Percentiles rank a stretch among this genome's conserved stretches.
Evolutionary conservation across 2,888 invertebrate genomes (phyloP).

Genomic region (Fragum whitleyi): DNA sequence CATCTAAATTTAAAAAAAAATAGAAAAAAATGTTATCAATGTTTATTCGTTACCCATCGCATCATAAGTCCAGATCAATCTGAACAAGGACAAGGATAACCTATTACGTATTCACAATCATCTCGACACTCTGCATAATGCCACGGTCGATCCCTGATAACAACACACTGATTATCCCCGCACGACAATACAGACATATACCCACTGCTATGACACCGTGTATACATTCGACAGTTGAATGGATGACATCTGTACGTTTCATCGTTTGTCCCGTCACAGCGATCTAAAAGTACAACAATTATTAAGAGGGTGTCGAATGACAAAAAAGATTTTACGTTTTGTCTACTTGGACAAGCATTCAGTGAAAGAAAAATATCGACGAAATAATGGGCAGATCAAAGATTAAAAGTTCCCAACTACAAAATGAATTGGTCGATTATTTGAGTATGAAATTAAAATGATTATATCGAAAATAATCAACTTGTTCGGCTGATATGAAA

Average conservation of each 20-base stretch:
- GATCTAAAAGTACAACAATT: conserved; percentile 2
- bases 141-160: neutral
- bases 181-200: conserved; percentile 1
- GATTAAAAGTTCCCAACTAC: neutral
- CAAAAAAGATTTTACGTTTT: neutral
- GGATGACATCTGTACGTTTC: conserved; percentile 1
- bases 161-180: neutral
- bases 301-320: neutral
- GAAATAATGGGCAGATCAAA: neutral
- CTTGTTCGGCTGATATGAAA: too few relatives aligned
- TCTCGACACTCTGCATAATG: neutral
- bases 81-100: neutral
- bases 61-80: too few relatives aligned
- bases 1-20: too few relatives aligned
- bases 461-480: too few relatives aligned
- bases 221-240: neutral
- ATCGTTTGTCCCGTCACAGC: conserved; percentile 11
- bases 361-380: neutral
- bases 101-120: neutral
- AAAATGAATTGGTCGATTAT: too few relatives aligned
- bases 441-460: too few relatives aligned
- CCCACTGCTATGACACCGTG: conserved; percentile 3
- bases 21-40: too few relatives aligned
- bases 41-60: too few relatives aligned
- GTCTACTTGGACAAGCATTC: neutral